phyloP scores from a whole-genome alignment of 2,797 vertebrate species.

The Halcyon chelicuti region DNA sequence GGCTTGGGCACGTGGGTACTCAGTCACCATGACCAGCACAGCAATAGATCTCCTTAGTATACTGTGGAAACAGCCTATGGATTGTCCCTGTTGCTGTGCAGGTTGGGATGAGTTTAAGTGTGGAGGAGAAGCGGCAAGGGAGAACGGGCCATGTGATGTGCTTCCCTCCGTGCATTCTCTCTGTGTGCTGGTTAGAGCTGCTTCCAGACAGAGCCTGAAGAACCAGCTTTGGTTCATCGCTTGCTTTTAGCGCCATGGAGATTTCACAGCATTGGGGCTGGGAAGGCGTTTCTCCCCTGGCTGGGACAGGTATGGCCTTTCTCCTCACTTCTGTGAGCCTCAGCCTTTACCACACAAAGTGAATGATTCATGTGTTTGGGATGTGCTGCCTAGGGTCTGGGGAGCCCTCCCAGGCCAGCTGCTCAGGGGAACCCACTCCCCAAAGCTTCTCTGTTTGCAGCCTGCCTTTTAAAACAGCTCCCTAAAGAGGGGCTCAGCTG shows the following conservation, averaged over 20 bases:
- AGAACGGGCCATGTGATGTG: background rate
- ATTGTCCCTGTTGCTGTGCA: background rate
- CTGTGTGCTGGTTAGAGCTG: background rate
- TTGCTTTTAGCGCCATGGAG: background rate
- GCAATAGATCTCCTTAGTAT: background rate
- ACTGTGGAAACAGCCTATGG: background rate
- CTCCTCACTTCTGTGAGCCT: background rate
- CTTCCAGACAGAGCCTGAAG: background rate
- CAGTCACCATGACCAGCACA: background rate
- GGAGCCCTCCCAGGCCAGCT: background rate
- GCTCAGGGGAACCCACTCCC: background rate
- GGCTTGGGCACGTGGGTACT: background rate
- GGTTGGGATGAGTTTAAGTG: background rate
- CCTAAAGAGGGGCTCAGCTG: background rate
- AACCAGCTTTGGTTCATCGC: background rate
- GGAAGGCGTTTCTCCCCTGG: background rate
- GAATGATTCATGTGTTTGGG: background rate
- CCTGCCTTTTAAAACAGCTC: background rate
- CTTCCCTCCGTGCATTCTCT: background rate
- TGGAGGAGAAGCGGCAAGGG: background rate
- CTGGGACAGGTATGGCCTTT: background rate
- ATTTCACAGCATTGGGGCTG: background rate
- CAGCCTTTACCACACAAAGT: background rate
- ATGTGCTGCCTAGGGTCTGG: background rate
- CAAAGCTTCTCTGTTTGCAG: background rate